Percentiles rank a stretch among this genome's conserved stretches.
Evolutionary conservation across 30 jellyfish, hydroid and myxozoan genomes (phyloP).

Genomic region (Hydractinia symbiolongicarpus): DNA sequence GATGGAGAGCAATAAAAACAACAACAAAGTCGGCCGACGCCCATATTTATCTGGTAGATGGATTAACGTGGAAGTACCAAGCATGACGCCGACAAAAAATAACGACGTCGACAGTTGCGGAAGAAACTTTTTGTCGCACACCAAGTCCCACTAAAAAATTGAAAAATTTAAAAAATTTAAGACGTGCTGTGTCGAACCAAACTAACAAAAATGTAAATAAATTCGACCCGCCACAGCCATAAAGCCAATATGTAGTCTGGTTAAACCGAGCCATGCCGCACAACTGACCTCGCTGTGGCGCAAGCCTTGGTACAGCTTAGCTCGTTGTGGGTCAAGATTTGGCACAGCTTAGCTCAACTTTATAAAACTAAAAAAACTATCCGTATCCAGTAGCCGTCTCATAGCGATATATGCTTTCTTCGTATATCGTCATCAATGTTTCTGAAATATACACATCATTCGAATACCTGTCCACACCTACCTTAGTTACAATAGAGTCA

Average conservation of each 20-base stretch:
- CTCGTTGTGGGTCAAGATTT: no score
- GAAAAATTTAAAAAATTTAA: not conserved
- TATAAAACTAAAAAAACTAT: no score
- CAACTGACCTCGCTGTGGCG: no score
- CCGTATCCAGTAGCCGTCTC: no score
- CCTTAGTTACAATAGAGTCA: conserved; percentile 6
- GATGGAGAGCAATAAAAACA: not conserved
- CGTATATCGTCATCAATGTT: no score
- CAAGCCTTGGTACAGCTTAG: no score
- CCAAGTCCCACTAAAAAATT: conserved; percentile 16
- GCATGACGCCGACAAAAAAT: conserved; percentile 9
- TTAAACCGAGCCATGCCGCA: no score
- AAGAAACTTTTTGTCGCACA: not conserved
- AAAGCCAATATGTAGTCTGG: no score
- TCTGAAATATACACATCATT: not conserved
- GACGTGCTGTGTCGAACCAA: not conserved
- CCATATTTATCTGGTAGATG: conserved; percentile 18
- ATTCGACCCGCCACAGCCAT: not conserved
- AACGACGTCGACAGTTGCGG: conserved; percentile 6
- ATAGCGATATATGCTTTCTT: no score
- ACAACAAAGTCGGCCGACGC: conserved; percentile 5
- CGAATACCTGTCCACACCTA: not conserved
- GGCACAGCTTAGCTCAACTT: no score
- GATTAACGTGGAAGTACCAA: not conserved
- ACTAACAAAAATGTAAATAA: not conserved